Percentiles rank a stretch among this genome's conserved stretches.
Evolutionary conservation across 1,140 invertebrate species (phyloP).

Genomic region (Habropoda laboriosa): DNA sequence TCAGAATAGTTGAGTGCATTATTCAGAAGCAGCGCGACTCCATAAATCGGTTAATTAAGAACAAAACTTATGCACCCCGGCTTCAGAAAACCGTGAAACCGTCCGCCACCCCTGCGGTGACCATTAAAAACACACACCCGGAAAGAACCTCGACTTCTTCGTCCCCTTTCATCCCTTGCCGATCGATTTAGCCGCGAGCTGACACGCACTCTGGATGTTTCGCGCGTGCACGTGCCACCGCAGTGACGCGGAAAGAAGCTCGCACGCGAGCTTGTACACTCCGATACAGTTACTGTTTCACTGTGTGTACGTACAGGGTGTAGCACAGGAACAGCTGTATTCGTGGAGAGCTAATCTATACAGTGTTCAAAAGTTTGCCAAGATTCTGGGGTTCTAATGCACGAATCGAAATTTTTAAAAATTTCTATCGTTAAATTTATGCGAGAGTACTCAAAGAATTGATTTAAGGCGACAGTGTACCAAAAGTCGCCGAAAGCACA

Average conservation of each 20-base stretch:
- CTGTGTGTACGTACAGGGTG: no score
- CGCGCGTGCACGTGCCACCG: not conserved
- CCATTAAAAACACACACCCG: not conserved
- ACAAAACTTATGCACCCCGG: constrained; percentile 14
- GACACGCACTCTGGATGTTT: not conserved
- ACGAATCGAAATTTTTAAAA: no score
- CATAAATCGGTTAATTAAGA: constrained; percentile 32
- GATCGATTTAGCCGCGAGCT: not conserved
- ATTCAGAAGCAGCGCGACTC: not conserved
- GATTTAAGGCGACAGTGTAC: no score
- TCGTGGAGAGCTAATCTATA: no score
- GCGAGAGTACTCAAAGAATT: no score
- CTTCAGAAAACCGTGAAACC: not conserved
- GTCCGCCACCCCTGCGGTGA: not conserved
- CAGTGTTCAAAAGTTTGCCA: no score
- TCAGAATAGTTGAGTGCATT: constrained; percentile 1
- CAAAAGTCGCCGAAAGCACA: no score
- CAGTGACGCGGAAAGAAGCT: not conserved
- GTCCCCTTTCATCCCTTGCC: not conserved
- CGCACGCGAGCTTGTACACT: not conserved
- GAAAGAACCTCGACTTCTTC: not conserved
- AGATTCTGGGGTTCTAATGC: no score
- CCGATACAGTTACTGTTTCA: no score
- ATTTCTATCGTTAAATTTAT: no score
- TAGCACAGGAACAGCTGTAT: no score